Base-by-base conservation (phyloP, 2,113 vertebrate species). In the Puffinus mauretanicus region DNA sequence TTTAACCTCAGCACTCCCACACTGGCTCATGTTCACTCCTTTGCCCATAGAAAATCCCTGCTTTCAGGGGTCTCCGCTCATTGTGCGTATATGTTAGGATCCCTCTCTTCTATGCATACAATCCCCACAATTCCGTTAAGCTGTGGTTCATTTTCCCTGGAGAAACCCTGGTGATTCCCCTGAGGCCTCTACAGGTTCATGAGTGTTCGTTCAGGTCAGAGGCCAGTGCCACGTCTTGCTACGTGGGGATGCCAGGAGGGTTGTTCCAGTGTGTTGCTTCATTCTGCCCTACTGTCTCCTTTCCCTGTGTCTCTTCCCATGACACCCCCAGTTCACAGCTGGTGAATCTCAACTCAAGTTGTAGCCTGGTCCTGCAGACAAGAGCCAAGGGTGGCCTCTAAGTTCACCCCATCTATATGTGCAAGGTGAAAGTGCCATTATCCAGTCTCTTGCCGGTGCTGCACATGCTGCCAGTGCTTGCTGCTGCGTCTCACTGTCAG, bases 221-320 rank as follows among this genome's bases (percentile, higher is more conserved):
- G 20, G 12, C 29, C 54, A 47, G 40, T 0, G 0, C 40, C 44
- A 0, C 5, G 17, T 52, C 65, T 90, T 60, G 54, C 55, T n/a
- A 0, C 8, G 0, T 32, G 40, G 29, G 11, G 13, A 13, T 76
- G 27, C 70, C 20, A 32, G 46, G 26, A 88, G 42, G 42, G 24
- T 29, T 86, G 25, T 70, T 64, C 55, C 46, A 13, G 17, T 19
- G 10, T 2, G 15, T 42, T 77, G 27, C 55, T 27, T 38, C 13
- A 5, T 62, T 72, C 40, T 94, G n/a, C 40, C n/a, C 26, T 57
- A 13, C 64, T 30, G 16, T 61, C 40, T 75, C 32, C 55, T 61
- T 34, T 62, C 42, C 49, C 36, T n/a, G 5, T 38, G 6, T 32
- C 25, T 21, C 72, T 57, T 75, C 61, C 64, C 2, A 0, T 36